These are phyloP conservation scores for Vidua macroura DNA, from an alignment of 2,113 vertebrate species.

Conservation along the genomic window DNA sequence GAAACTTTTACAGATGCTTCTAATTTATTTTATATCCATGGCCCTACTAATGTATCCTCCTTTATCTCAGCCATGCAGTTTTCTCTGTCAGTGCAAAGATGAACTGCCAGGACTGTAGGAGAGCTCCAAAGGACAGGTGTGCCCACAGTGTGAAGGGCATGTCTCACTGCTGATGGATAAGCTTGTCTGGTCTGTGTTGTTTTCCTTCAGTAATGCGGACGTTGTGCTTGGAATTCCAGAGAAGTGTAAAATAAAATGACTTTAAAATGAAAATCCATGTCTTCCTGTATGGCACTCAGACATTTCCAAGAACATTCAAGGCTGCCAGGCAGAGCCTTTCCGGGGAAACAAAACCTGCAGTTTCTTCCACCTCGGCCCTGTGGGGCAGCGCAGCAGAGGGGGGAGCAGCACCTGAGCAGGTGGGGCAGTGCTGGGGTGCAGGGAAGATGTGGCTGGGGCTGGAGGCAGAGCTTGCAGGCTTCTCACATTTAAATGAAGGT, in stretches of 20 bases:
- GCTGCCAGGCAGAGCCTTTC: background rate
- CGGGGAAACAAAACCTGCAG: background rate
- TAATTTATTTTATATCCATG: constrained; percentile 88
- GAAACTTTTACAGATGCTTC: constrained; percentile 79
- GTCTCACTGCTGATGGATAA: constrained; percentile 43
- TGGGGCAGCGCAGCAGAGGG: background rate
- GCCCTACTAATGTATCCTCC: constrained; percentile 49
- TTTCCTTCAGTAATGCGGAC: background rate
- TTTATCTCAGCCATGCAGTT: background rate
- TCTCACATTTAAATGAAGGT: too few species aligned
- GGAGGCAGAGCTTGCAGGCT: background rate
- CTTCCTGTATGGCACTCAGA: background rate
- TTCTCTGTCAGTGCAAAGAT: background rate
- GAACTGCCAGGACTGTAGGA: background rate
- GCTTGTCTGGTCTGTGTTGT: constrained; percentile 28
- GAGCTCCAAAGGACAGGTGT: background rate
- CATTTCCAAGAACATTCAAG: background rate
- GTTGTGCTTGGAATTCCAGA: constrained; percentile 62
- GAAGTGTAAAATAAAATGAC: constrained; percentile 72
- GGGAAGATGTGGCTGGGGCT: background rate
- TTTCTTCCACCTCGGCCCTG: too few species aligned
- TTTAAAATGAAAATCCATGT: constrained; percentile 14
- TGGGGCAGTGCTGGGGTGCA: background rate
- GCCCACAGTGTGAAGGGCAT: background rate
- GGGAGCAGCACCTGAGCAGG: background rate